Conservation (phyloP, 2,888 invertebrate species). For the Ypsolopha scabrella region DNA sequence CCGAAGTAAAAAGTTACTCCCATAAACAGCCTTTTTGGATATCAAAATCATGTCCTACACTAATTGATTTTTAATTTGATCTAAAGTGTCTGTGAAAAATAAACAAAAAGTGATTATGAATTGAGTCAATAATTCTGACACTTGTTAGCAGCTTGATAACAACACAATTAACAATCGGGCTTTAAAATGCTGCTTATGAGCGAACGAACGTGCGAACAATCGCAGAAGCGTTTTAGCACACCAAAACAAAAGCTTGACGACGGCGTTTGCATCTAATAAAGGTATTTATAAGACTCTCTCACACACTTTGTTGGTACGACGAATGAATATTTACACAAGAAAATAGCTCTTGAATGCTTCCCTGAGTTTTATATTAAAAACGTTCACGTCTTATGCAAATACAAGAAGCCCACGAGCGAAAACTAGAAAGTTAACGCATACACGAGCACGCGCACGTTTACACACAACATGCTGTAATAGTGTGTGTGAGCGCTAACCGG, state of each 20-base stretch:
- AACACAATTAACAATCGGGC: neutral
- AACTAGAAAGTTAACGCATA: conserved; percentile 67
- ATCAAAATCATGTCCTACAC: too few relatives aligned
- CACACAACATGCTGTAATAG: conserved; percentile 14
- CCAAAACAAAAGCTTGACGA: neutral
- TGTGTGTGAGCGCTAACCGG: conserved; percentile 23
- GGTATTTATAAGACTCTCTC: conserved; percentile 47
- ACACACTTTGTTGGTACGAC: conserved; percentile 18
- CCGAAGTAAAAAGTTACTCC: too few relatives aligned
- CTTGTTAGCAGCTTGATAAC: too few relatives aligned
- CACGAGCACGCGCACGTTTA: conserved; percentile 24
- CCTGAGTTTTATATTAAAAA: conserved; percentile 65
- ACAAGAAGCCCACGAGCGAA: conserved; percentile 54
- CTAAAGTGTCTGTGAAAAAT: too few relatives aligned
- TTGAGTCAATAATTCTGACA: too few relatives aligned
- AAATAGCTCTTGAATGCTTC: conserved; percentile 43
- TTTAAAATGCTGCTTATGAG: neutral
- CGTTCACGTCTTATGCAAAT: conserved; percentile 68
- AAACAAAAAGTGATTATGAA: too few relatives aligned
- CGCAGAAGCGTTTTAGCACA: neutral
- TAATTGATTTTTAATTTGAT: too few relatives aligned
- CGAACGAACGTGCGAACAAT: neutral
- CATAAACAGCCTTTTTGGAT: too few relatives aligned
- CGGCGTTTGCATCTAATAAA: conserved; percentile 40
- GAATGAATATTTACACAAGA: conserved; percentile 54